These are phyloP conservation scores for Procambarus clarkii DNA, from an alignment of 1,140 invertebrate genomes.

Conservation along the genomic window DNA sequence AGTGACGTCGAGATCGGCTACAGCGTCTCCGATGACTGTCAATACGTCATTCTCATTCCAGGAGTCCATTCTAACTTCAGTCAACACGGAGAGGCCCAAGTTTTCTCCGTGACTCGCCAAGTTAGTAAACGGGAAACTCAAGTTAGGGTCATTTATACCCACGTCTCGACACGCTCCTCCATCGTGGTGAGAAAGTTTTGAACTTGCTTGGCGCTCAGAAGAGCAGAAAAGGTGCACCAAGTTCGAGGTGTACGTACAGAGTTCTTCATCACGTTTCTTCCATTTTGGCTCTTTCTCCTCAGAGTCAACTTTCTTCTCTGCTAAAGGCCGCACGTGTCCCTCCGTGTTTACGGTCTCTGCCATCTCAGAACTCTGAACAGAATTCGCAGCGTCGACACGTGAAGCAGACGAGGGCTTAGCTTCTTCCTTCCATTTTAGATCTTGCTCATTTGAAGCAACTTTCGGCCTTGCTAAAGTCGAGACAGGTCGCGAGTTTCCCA, in stretches of 20 bases:
- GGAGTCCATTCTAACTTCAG: neutral
- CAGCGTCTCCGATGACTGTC: neutral
- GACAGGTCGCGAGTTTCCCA: neutral
- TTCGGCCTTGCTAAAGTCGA: neutral
- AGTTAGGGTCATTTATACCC: slow-evolving; percentile 19
- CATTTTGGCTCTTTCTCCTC: neutral
- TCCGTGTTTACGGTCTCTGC: neutral
- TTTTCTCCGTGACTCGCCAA: neutral
- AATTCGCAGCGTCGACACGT: neutral
- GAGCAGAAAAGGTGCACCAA: neutral
- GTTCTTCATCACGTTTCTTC: neutral
- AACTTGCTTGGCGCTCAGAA: neutral
- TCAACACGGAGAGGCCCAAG: neutral
- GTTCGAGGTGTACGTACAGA: neutral
- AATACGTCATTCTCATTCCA: neutral
- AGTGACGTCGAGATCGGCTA: neutral
- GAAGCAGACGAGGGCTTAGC: neutral
- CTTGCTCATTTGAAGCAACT: neutral
- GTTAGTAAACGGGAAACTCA: neutral
- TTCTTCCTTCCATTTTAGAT: neutral
- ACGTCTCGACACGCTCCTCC: neutral
- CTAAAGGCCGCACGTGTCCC: neutral
- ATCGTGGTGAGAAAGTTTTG: neutral
- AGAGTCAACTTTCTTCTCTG: neutral
- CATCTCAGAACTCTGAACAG: neutral